Conservation (phyloP, 92 coral and sea anemone genomes). For the Epizoanthus scotinus region DNA sequence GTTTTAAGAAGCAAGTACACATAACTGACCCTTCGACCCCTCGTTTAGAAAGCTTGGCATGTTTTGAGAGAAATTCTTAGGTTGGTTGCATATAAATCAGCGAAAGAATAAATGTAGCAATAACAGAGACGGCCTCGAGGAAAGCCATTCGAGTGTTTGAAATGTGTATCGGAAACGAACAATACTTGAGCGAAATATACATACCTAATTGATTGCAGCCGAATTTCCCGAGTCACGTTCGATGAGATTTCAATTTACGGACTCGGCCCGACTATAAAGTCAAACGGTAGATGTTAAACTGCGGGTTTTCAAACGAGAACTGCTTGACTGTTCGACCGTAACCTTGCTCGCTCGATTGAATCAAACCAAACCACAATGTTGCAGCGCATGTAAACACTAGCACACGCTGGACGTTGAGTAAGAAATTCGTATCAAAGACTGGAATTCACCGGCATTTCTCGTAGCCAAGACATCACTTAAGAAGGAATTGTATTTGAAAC, state of each 20-base stretch:
- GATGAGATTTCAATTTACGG: slow-evolving; percentile 6
- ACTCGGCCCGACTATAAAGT: slow-evolving; percentile 4
- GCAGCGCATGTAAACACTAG: slow-evolving; percentile 20
- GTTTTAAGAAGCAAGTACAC: slow-evolving; percentile 63
- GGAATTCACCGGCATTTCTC: neutral
- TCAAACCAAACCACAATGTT: slow-evolving; percentile 25
- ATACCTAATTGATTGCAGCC: slow-evolving; percentile 72
- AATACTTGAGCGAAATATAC: slow-evolving; percentile 63
- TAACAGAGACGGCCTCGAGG: neutral
- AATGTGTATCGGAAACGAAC: slow-evolving; percentile 51
- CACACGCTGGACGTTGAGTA: slow-evolving; percentile 27
- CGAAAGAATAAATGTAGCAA: neutral
- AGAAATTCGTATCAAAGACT: slow-evolving; percentile 7
- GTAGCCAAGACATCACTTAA: slow-evolving; percentile 8
- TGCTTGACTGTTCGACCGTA: slow-evolving; percentile 18
- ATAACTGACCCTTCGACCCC: slow-evolving; percentile 87
- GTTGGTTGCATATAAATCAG: slow-evolving; percentile 19
- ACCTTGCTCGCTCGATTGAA: slow-evolving; percentile 24
- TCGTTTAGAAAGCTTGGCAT: slow-evolving; percentile 64
- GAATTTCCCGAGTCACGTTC: slow-evolving; percentile 56
- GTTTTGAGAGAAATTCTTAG: slow-evolving; percentile 66
- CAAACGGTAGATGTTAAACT: slow-evolving; percentile 9
- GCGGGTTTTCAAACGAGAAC: slow-evolving; percentile 1
- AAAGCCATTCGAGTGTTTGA: slow-evolving; percentile 15
- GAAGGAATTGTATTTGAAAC: slow-evolving; percentile 7